Base-by-base conservation (phyloP, 2,888 invertebrate genomes). In the Ecliptopera silaceata region DNA sequence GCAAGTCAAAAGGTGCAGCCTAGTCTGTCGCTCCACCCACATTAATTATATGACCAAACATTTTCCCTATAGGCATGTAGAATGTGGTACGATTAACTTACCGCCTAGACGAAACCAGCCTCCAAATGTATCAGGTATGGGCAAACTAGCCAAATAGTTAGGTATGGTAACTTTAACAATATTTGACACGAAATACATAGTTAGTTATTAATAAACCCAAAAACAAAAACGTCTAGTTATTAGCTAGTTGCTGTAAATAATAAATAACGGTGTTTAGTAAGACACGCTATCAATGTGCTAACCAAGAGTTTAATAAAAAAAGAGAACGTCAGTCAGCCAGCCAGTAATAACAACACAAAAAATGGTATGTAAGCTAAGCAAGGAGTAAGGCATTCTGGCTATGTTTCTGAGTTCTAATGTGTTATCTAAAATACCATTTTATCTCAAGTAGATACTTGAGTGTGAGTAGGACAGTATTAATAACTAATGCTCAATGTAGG, bases 31-130 rank as follows among this genome's bases (percentile, higher is more conserved):
- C n/a, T n/a, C n/a, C n/a, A n/a, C n/a, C n/a, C n/a, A n/a, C n/a
- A n/a, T n/a, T n/a, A n/a, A n/a, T n/a, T n/a, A n/a, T n/a, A n/a
- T n/a, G n/a, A n/a, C n/a, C n/a, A n/a, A n/a, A n/a, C n/a, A 18
- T 39, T 51, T 51, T 51, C 47, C 46, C 38, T 39, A 39, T 8
- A 20, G n/a, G 12, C 17, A 17, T n/a, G 6, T 38, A 39, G 39
- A 4, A 29, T 22, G 22, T 32, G 34, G n/a, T 12, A 18, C 6
- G 10, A 26, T 8, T 26, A 2, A 52, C 78, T 80, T 74, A 97
- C 97, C 92, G 87, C 97, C 95, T 65, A 97, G 92, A 73, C 93
- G 94, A 84, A 97, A 97, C 95, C 97, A 96, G 78, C 97, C 97
- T 63, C 95, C 94, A 67, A 97, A 84, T 11, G 95, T 92, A 77